Evolutionary conservation across 2,797 vertebrate genomes (phyloP).

Genomic region (Sciurus vulgaris): DNA sequence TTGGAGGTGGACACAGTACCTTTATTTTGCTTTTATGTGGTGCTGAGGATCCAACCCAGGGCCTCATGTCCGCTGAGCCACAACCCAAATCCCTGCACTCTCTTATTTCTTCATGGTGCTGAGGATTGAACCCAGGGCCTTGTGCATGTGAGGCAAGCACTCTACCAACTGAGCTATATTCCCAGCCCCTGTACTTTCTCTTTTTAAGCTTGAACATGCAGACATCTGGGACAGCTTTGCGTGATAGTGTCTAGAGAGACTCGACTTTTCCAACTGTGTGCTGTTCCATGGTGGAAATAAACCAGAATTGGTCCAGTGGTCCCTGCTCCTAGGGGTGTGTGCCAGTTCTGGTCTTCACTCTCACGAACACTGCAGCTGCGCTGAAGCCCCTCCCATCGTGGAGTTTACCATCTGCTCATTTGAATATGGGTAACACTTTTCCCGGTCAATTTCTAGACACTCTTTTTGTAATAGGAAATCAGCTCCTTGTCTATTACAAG

Average conservation of each 20-base stretch:
- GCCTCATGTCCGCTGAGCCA: too few relatives aligned
- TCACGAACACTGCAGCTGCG: not conserved
- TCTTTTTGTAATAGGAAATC: constrained; percentile 11
- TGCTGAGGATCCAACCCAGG: too few relatives aligned
- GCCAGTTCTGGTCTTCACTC: not conserved
- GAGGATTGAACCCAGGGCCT: too few relatives aligned
- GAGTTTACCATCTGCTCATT: not conserved
- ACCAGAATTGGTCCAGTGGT: not conserved
- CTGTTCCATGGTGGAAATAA: not conserved
- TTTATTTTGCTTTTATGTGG: too few relatives aligned
- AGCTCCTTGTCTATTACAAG: not conserved
- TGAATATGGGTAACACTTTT: not conserved
- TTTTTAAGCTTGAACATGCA: not conserved
- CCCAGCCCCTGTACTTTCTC: not conserved
- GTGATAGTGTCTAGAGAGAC: not conserved
- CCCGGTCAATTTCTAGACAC: not conserved
- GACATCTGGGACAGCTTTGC: not conserved
- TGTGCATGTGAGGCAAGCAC: too few relatives aligned
- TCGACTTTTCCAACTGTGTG: not conserved
- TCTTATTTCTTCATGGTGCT: too few relatives aligned
- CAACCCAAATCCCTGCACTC: too few relatives aligned
- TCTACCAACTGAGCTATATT: too few relatives aligned
- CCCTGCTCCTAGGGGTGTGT: not conserved
- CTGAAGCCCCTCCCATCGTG: not conserved
- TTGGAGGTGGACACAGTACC: too few relatives aligned